Evolutionary conservation across 2,888 invertebrate species (phyloP).

Genomic region (Rotaria magnacalcarata): DNA sequence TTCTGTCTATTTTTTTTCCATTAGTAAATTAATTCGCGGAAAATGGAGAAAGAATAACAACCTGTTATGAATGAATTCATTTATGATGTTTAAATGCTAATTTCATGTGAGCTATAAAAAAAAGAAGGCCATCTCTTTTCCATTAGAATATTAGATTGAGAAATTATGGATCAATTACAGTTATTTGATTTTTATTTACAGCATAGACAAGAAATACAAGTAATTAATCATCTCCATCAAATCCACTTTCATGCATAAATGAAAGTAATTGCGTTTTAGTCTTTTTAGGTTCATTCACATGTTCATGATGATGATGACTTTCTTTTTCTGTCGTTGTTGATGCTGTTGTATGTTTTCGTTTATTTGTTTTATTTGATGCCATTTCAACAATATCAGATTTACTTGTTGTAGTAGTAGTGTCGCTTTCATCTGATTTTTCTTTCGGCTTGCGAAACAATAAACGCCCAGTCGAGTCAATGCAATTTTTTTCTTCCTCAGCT

Average conservation of each 20-base stretch:
- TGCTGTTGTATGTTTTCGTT: not conserved
- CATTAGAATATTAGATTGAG: no score
- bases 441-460: not conserved
- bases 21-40: no score
- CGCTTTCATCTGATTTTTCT: constrained; percentile 3
- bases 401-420: accelerated
- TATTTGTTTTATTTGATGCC: constrained; percentile 1
- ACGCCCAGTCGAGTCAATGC: not conserved
- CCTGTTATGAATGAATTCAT: no score
- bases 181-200: not conserved
- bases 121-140: no score
- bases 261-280: constrained; percentile 5
- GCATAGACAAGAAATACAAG: not conserved
- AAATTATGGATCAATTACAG: no score
- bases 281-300: not conserved
- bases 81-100: no score
- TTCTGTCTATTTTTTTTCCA: no score
- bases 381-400: not conserved
- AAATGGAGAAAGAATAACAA: no score
- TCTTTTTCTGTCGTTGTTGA: not conserved
- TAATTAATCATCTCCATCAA: not conserved
- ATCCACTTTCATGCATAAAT: not conserved
- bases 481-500: not conserved
- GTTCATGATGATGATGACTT: not conserved
- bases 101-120: no score